phyloP scores from a whole-genome alignment of 2,888 invertebrate species.

The Trachelus iudaicus region DNA sequence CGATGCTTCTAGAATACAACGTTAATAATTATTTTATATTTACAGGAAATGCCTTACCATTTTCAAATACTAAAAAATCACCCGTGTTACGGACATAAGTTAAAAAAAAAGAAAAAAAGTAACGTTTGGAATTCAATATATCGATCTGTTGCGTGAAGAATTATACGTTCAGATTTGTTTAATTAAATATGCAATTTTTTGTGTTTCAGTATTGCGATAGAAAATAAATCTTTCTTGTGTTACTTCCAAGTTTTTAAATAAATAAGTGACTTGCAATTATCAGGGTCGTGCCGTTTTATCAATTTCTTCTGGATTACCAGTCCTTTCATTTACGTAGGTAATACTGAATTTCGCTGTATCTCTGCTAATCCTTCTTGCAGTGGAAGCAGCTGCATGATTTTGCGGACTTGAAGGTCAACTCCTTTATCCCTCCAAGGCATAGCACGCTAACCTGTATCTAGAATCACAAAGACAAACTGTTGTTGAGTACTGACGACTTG shows the following conservation, averaged over 20 bases:
- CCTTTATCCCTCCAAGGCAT: constrained; percentile 82
- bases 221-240: not conserved
- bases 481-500: not conserved
- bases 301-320: not conserved
- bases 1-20: not conserved
- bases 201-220: not conserved
- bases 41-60: not conserved
- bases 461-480: constrained; percentile 39
- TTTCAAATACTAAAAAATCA: not conserved
- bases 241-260: not conserved
- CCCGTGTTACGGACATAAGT: not conserved
- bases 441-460: constrained; percentile 81
- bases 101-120: not conserved
- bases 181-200: not conserved
- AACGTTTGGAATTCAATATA: not conserved
- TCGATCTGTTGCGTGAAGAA: not conserved
- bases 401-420: constrained; percentile 85
- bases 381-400: constrained; percentile 86
- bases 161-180: not conserved
- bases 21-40: not conserved
- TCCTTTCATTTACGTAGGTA: not conserved
- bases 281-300: not conserved
- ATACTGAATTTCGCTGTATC: not conserved
- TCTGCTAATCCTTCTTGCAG: constrained; percentile 78
- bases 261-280: not conserved